A percentile compares a stretch with the other conserved stretches of the same genome.
Evolutionary conservation across 2,888 invertebrate species (phyloP).

Genomic region (Chymomyza amoena): DNA sequence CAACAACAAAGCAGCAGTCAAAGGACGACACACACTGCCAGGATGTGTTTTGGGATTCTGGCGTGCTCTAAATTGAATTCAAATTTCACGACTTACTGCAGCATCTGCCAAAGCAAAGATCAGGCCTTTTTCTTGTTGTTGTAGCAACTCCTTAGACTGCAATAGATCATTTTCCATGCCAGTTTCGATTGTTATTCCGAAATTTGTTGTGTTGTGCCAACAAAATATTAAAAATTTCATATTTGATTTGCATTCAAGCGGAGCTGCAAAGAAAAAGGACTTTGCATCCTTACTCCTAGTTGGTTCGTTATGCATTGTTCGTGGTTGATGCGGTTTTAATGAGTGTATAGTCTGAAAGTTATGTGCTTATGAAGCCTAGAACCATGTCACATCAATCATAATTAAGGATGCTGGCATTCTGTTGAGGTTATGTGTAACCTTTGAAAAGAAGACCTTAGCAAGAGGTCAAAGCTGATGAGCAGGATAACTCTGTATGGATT

Average conservation of each 20-base stretch:
- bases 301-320: slow-evolving; percentile 42
- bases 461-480: neutral
- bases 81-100: slow-evolving; percentile 64
- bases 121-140: slow-evolving; percentile 40
- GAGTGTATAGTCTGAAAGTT: slow-evolving; percentile 42
- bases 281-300: slow-evolving; percentile 1
- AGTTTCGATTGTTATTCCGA: slow-evolving; percentile 33
- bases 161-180: slow-evolving; percentile 71
- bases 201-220: slow-evolving; percentile 76
- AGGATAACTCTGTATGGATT: neutral
- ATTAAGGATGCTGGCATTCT: slow-evolving; percentile 60
- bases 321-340: slow-evolving; percentile 72
- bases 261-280: slow-evolving; percentile 14
- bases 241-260: slow-evolving; percentile 64
- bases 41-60: neutral
- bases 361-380: neutral
- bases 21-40: neutral
- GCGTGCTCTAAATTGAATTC: slow-evolving; percentile 73
- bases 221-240: slow-evolving; percentile 74
- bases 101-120: slow-evolving; percentile 75
- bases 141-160: slow-evolving; percentile 38
- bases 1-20: neutral
- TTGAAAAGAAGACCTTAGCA: neutral
- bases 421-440: slow-evolving; percentile 4
- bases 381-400: slow-evolving; percentile 66